phyloP scores from a whole-genome alignment of 2,888 invertebrate genomes.

The Odontocerum albicorne region DNA sequence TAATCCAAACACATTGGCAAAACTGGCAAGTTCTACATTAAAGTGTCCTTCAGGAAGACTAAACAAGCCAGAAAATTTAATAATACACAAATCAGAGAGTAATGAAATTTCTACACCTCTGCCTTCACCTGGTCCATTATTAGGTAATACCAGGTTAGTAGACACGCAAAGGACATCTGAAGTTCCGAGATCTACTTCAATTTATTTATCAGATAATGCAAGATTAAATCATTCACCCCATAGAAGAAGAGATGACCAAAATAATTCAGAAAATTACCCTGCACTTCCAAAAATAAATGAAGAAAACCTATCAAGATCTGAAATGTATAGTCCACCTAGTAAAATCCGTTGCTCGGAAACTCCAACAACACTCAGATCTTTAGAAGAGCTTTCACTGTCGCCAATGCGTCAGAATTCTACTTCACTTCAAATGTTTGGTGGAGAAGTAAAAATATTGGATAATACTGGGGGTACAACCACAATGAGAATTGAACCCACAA shows the following conservation, averaged over 20 bases:
- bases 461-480: constrained; percentile 70
- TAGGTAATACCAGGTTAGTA: constrained; percentile 80
- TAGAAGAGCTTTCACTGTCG: constrained; percentile 60
- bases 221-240: constrained; percentile 13
- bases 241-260: constrained; percentile 24
- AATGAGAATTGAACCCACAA: constrained; percentile 67
- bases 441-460: constrained; percentile 75
- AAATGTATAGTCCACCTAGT: constrained; percentile 51
- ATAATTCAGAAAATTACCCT: constrained; percentile 22
- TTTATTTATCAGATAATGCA: constrained; percentile 2
- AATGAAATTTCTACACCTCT: constrained; percentile 63
- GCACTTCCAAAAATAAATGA: constrained; percentile 40
- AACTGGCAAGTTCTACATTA: constrained; percentile 46
- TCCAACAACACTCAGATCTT: constrained; percentile 52
- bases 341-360: constrained; percentile 57
- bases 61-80: constrained; percentile 60
- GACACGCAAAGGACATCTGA: constrained; percentile 50
- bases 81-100: constrained; percentile 53
- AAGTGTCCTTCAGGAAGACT: constrained; percentile 46
- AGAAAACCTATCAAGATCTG: constrained; percentile 49
- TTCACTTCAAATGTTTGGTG: constrained; percentile 71
- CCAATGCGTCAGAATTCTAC: constrained; percentile 59
- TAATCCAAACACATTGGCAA: constrained; percentile 45
- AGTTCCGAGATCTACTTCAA: constrained; percentile 9
- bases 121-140: constrained; percentile 79